phyloP scores from a whole-genome alignment of 2,113 vertebrate genomes.

The Apaloderma vittatum region DNA sequence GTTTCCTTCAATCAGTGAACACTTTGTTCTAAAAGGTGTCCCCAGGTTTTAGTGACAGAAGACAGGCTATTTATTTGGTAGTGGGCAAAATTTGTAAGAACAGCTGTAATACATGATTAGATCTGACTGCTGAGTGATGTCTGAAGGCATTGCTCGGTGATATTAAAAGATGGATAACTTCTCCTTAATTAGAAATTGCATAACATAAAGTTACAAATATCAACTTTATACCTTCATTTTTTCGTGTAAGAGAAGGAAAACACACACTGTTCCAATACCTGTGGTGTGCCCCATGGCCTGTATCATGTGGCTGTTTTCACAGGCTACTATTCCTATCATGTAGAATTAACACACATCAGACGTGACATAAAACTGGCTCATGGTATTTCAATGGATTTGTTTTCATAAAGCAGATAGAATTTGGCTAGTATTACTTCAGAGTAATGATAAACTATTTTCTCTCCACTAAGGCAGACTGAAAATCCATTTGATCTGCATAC shows the following conservation, averaged over 20 bases:
- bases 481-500: not conserved
- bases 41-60: not conserved
- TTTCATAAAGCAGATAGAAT: not conserved
- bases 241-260: not conserved
- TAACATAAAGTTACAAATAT: not conserved
- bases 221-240: not conserved
- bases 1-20: not conserved
- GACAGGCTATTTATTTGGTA: not conserved
- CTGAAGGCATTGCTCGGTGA: conserved; percentile 21
- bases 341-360: not conserved
- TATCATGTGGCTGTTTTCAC: not conserved
- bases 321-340: not conserved
- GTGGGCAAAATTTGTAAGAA: not conserved
- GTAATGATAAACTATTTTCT: not conserved
- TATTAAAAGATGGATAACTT: conserved; percentile 10
- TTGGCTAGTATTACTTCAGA: not conserved
- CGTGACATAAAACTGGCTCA: not conserved
- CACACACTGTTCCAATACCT: not conserved
- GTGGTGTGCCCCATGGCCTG: not conserved
- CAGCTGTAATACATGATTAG: not conserved
- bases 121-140: conserved; percentile 38
- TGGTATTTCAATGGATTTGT: not conserved
- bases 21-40: not conserved
- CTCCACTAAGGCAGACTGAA: not conserved
- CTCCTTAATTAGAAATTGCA: not conserved